Evolutionary conservation across 2,797 vertebrate genomes (phyloP), one percentile per base, ranked within the genome.

Genomic region (Lepus townsendii): DNA sequence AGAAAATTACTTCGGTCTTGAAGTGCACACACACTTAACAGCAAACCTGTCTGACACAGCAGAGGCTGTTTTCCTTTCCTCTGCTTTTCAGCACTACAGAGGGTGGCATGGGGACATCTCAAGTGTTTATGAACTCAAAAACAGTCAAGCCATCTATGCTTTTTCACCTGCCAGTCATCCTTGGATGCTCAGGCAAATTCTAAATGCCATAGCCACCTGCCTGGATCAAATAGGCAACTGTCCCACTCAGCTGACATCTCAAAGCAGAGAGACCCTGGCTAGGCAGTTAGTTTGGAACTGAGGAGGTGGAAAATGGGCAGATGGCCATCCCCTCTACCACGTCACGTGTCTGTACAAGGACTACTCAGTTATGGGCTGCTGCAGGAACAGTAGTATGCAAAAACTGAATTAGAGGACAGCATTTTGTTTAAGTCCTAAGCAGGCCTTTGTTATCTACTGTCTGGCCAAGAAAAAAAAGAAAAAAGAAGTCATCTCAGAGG

Each of bases 1-100:
- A 98, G 98, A 98, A 98, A 98, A 99, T 98, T 98, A 99, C 98
- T 99, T 98, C 98, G 97, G 98, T 98, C 98, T 98, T 97, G 97
- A 98, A 97, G 98, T 98, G 98, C 98, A 98, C 98, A 98, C 94
- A 98, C 97, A 98, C 98, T 98, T 97, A 97, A 98, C 97, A 98
- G 98, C 98, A 98, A 98, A 97, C 96, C 97, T 98, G 96, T 98
- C 98, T 98, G 98, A 98, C 79, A 87, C 54, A 95, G 98, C 97
- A 98, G 95, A 97, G 92, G 95, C 90, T 92, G 50, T 73, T 91
- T 93, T 97, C 96, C 95, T 98, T 84, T 60, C 97, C 97, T 97
- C 97, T 98, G 97, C 97, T 97, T 98, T 96, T 96, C 95, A 82
- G 13, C 91, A 96, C 94, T 86, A 96, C 96, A 94, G 87, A 97